These are phyloP conservation scores for Romanogobio albipinnatus DNA, from an alignment of 2,113 vertebrate species.

Conservation along the genomic window DNA sequence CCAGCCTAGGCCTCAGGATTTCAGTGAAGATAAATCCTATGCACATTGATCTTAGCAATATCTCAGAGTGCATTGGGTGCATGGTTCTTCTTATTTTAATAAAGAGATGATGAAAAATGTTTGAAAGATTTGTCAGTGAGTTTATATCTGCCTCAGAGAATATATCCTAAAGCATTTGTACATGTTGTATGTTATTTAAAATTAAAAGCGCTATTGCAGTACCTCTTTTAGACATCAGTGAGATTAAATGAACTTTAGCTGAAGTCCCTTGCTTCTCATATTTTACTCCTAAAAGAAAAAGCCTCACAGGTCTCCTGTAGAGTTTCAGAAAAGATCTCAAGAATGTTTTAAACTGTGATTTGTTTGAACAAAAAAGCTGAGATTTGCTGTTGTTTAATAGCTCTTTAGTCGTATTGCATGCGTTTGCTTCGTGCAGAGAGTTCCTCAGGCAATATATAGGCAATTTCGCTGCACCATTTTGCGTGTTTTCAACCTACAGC, in stretches of 20 bases:
- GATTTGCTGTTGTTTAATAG: too few species aligned
- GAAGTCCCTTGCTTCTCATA: neutral
- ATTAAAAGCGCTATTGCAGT: neutral
- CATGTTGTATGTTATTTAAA: neutral
- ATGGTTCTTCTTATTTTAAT: neutral
- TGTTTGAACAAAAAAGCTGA: too few species aligned
- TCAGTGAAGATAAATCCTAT: neutral
- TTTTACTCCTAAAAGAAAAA: too few species aligned
- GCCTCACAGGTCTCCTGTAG: too few species aligned
- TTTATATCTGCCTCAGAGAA: neutral
- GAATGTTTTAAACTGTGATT: too few species aligned
- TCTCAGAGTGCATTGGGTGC: neutral
- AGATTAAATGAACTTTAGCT: neutral
- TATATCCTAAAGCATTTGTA: neutral
- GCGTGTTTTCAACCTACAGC: too few species aligned
- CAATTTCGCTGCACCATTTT: too few species aligned
- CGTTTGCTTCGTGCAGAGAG: too few species aligned
- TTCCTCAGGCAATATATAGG: too few species aligned
- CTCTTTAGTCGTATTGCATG: too few species aligned
- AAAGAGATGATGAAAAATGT: slow-evolving; percentile 5
- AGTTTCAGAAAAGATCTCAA: too few species aligned
- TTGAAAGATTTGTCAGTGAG: neutral
- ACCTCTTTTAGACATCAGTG: neutral
- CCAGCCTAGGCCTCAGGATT: neutral
- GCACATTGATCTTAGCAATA: slow-evolving; percentile 17